Conservation (phyloP, 1,140 invertebrate genomes). For the Dolichoris vasculosae region DNA sequence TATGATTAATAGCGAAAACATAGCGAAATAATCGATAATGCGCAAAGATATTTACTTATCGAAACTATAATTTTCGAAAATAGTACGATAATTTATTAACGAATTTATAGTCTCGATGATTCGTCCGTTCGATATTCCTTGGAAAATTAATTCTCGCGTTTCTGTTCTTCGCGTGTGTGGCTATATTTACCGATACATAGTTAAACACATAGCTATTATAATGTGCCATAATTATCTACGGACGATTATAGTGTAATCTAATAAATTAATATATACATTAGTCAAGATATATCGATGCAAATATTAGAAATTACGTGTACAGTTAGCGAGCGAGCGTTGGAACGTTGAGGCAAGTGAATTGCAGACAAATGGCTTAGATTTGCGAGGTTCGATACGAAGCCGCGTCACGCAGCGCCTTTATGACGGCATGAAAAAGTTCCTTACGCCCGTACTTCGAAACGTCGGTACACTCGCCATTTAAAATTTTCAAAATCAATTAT, state of each 20-base stretch:
- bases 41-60: too few relatives aligned
- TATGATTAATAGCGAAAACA: too few relatives aligned
- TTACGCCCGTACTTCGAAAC: too few relatives aligned
- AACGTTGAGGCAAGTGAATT: neutral
- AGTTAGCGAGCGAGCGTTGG: neutral
- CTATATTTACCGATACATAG: neutral
- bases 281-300: neutral
- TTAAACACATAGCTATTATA: neutral
- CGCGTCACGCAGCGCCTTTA: neutral
- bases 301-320: constrained; percentile 1
- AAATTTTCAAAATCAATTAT: constrained; percentile 1
- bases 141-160: neutral
- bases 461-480: neutral
- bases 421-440: neutral
- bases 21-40: too few relatives aligned
- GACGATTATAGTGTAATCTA: neutral
- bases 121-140: neutral
- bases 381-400: neutral
- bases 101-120: neutral
- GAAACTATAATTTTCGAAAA: neutral
- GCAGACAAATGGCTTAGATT: neutral
- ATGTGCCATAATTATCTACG: neutral
- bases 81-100: neutral
- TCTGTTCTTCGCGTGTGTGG: neutral
- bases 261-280: constrained; percentile 1